Evolutionary conservation across 2,113 vertebrate genomes (phyloP), one percentile per base, ranked within the genome.

Genomic region (Actenoides hombroni): DNA sequence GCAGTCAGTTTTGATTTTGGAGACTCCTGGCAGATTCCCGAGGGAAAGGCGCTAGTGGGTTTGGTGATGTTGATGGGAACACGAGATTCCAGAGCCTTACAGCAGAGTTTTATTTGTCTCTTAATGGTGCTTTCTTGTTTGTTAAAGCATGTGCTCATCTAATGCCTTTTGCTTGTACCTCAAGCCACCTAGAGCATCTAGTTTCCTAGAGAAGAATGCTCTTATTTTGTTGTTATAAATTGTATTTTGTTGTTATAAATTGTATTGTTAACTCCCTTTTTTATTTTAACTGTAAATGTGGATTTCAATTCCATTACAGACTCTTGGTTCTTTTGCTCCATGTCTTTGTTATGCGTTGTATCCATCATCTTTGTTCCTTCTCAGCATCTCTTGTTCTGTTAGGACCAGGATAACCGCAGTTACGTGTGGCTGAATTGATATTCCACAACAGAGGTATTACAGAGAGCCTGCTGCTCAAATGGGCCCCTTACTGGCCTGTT

Each of bases 21-120:
- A 73, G 63, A 44, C 69, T 88, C 63, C 60, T 73, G 63, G 48
- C 53, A 69, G 68, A 56, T 95, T 88, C 84, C 90, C 51, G 84
- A 79, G 63, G 95, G 60, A 78, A 80, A 84, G 69, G 49, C 1
- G 0, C 29, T 83, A 21, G 80, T 57, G 73, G 51, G 10, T 75
- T 95, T 60, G 68, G 44, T 59, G 85, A 8, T 35, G 84, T 19
- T 40, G 65, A 59, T 42, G 84, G 81, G 77, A 89, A 42, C 31
- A 5, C 0, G 6, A 25, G 64, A 56, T 93, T 82, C 74, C 82
- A 83, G 75, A 75, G 70, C 15, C 29, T 63, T 33, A 7, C 49
- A 40, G 69, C 40, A 53, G 44, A 21, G 37, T 77, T 83, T 40
- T 23, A 9, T 69, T 48, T 80, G n/a, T 73, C 54, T 86, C 49